Evolutionary conservation across 2,797 vertebrate genomes (phyloP).

Genomic region (Xenops minutus): DNA sequence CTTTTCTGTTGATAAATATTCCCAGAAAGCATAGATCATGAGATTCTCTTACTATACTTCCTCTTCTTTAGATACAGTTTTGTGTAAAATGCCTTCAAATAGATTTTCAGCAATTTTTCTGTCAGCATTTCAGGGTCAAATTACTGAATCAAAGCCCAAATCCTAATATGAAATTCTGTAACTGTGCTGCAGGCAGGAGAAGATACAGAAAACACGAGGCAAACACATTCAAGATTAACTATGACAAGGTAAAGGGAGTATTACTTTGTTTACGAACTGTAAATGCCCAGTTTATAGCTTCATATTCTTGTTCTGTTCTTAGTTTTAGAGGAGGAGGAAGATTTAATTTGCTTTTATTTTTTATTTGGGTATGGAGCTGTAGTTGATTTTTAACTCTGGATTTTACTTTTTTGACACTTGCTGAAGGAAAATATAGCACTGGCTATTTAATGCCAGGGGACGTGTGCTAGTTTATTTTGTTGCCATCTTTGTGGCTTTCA

Average conservation of each 20-base stretch:
- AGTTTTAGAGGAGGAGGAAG: not conserved
- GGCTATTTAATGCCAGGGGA: not conserved
- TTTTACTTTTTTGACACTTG: not conserved
- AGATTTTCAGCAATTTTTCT: not conserved
- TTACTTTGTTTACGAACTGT: not conserved
- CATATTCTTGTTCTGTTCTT: not conserved
- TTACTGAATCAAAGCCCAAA: not conserved
- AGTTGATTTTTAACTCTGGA: not conserved
- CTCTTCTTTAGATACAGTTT: not conserved
- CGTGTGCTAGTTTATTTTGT: not conserved
- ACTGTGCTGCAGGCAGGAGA: not conserved
- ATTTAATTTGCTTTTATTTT: not conserved
- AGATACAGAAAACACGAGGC: not conserved
- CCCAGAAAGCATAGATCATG: not conserved
- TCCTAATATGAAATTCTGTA: not conserved
- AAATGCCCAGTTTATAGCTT: not conserved
- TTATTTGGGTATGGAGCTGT: not conserved
- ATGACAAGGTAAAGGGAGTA: not conserved
- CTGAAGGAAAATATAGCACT: not conserved
- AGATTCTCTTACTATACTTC: not conserved
- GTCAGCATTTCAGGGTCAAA: not conserved
- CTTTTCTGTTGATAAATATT: not conserved
- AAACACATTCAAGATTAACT: not conserved
- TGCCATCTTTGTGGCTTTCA: slow-evolving; percentile 7
- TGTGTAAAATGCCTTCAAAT: not conserved